Conservation (phyloP, 2,888 invertebrate species). For the Plagiodera versicolora region DNA sequence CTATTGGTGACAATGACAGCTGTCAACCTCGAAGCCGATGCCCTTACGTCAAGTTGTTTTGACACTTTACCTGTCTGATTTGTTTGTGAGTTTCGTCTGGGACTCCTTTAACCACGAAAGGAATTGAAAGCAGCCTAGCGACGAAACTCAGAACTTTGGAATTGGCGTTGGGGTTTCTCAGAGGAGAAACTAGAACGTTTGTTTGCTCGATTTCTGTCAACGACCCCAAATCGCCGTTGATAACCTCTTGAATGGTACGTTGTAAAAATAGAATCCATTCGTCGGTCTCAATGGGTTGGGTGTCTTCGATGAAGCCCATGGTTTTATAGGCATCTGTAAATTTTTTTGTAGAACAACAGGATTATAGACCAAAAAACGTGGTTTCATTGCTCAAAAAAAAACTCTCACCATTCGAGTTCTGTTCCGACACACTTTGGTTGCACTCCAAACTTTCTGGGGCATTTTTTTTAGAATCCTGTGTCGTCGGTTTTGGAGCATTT, state of each 20-base stretch:
- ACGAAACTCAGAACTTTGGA: conserved; percentile 66
- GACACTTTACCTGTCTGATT: conserved; percentile 57
- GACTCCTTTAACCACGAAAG: conserved; percentile 61
- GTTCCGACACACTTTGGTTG: neutral
- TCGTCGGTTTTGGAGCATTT: conserved; percentile 3
- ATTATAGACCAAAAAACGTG: no score
- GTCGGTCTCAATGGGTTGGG: conserved; percentile 75
- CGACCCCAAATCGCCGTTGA: conserved; percentile 77
- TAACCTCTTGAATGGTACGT: conserved; percentile 78
- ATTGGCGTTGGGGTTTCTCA: conserved; percentile 65
- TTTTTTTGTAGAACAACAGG: no score
- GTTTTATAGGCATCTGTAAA: conserved; percentile 31
- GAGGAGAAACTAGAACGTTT: conserved; percentile 59
- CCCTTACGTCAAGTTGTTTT: no score
- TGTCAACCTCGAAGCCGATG: no score
- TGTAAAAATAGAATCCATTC: conserved; percentile 86
- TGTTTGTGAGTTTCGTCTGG: conserved; percentile 53
- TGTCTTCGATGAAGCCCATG: conserved; percentile 44
- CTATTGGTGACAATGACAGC: no score
- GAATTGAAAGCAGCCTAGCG: conserved; percentile 65
- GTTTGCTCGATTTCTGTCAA: conserved; percentile 71
- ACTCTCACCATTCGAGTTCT: neutral
- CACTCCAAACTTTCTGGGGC: neutral
- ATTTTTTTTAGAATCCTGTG: conserved; percentile 5
- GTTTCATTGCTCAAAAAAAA: neutral